Percentiles rank a stretch among this genome's conserved stretches.
Evolutionary conservation across 2,797 vertebrate species (phyloP).

Genomic region (Pyrrhura leucotis): DNA sequence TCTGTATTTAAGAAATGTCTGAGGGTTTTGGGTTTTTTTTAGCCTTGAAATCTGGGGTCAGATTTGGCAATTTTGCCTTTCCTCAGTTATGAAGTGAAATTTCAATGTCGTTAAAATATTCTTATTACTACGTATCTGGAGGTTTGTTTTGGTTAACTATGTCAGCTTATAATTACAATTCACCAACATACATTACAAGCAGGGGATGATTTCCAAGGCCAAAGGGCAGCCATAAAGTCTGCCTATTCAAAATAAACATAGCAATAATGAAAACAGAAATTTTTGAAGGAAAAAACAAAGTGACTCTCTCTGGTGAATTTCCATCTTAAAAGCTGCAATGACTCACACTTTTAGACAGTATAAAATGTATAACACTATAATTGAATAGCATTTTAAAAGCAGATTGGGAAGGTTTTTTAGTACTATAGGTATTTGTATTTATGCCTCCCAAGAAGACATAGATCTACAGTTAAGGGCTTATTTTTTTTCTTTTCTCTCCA

Average conservation of each 20-base stretch:
- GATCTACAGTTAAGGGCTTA: not conserved
- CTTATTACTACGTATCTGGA: not conserved
- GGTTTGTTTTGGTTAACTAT: not conserved
- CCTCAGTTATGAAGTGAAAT: not conserved
- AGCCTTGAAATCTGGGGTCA: not conserved
- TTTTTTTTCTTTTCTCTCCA: not conserved
- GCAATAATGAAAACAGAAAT: not conserved
- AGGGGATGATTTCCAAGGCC: not conserved
- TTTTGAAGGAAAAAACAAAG: not conserved
- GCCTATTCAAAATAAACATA: not conserved
- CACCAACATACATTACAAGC: not conserved
- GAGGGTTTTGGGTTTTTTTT: not conserved
- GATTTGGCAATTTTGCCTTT: not conserved
- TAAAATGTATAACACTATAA: not conserved
- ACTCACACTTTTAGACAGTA: not conserved
- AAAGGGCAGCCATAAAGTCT: not conserved
- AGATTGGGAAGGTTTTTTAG: not conserved
- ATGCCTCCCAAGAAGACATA: not conserved
- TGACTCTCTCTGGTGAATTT: not conserved
- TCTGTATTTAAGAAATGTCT: not conserved
- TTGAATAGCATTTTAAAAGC: slow-evolving; percentile 1
- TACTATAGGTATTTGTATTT: not conserved
- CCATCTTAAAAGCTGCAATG: not conserved
- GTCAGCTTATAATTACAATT: not conserved
- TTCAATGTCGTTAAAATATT: not conserved